A percentile compares a stretch with the other conserved stretches of the same genome.
These are phyloP conservation scores for Periphyllus acericola DNA, from an alignment of 2,888 invertebrate species.

Conservation along the genomic window DNA sequence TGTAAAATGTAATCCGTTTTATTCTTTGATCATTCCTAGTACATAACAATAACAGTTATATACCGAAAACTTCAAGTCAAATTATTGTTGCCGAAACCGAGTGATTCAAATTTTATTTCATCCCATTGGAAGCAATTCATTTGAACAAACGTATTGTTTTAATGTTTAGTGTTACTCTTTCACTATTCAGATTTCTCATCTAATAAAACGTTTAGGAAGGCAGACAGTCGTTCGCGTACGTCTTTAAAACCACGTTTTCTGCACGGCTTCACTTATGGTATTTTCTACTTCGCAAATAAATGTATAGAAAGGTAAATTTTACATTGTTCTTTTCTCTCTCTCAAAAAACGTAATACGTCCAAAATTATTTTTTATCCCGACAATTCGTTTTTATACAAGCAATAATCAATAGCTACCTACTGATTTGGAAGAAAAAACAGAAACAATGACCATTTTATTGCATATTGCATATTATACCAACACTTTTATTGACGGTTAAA, in stretches of 20 bases:
- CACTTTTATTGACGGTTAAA: not conserved
- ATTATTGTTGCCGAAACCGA: not conserved
- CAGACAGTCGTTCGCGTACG: not conserved
- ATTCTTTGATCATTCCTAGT: no score
- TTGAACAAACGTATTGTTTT: slow-evolving; percentile 4
- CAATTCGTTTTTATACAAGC: not conserved
- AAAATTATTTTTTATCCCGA: not conserved
- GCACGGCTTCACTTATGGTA: not conserved
- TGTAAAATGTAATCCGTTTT: no score
- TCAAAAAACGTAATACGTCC: not conserved
- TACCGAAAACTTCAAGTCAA: no score
- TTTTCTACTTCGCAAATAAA: not conserved
- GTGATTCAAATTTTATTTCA: not conserved
- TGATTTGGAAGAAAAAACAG: not conserved
- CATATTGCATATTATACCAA: not conserved
- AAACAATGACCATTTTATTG: not conserved
- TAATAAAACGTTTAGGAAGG: not conserved
- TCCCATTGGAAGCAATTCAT: not conserved
- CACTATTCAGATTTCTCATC: not conserved
- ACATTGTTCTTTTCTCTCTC: not conserved
- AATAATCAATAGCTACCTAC: not conserved
- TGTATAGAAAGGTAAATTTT: no score
- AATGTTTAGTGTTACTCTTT: slow-evolving; percentile 3
- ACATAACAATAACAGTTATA: no score
- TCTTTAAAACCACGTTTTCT: not conserved